Evolutionary conservation across 2,113 vertebrate species (phyloP).

Genomic region (Hylia prasina): DNA sequence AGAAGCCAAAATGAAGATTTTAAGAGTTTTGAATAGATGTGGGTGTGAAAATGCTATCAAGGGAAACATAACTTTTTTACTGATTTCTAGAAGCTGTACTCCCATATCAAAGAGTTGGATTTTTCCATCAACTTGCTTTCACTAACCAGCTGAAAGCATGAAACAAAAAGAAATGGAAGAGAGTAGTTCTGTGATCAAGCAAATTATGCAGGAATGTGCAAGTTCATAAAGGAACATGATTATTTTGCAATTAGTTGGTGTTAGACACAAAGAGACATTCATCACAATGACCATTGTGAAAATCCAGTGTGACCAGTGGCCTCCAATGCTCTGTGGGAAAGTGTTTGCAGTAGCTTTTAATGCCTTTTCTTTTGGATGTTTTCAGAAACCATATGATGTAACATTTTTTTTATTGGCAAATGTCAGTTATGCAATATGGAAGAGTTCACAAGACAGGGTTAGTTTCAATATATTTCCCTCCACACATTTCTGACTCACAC

Average conservation of each 20-base stretch:
- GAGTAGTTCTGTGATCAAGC: not conserved
- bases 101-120: not conserved
- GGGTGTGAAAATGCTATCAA: slow-evolving; percentile 20
- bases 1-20: slow-evolving; percentile 33
- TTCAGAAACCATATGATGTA: slow-evolving; percentile 21
- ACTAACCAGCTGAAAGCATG: not conserved
- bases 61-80: not conserved
- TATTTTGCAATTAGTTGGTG: not conserved
- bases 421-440: slow-evolving; percentile 61
- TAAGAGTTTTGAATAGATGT: not conserved
- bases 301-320: not conserved
- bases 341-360: not conserved
- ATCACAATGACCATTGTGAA: not conserved
- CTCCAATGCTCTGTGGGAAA: not conserved
- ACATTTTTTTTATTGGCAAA: slow-evolving; percentile 36
- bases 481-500: slow-evolving; percentile 62
- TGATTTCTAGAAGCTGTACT: not conserved
- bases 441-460: slow-evolving; percentile 53
- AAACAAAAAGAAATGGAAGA: not conserved
- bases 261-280: not conserved
- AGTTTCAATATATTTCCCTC: slow-evolving; percentile 41
- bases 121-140: slow-evolving; percentile 1
- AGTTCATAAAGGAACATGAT: not conserved
- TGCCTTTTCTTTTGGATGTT: not conserved
- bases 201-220: not conserved